Conservation (phyloP, 1,140 invertebrate species). For the Brachionus rubens region DNA sequence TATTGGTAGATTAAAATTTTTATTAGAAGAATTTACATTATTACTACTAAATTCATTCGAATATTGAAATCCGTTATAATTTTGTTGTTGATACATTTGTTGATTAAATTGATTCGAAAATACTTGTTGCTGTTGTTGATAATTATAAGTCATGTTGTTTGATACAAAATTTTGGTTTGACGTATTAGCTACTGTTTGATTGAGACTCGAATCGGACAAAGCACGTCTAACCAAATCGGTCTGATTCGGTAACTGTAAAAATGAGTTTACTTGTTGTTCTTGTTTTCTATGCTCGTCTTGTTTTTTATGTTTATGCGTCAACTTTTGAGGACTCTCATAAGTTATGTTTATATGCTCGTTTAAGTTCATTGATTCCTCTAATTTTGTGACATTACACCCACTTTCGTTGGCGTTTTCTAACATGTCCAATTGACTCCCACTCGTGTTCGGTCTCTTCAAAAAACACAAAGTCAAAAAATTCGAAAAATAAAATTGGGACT, state of each 20-base stretch:
- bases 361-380: not conserved
- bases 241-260: slow-evolving; percentile 23
- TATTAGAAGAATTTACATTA: no score
- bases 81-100: no score
- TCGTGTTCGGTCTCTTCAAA: not conserved
- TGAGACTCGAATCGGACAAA: slow-evolving; percentile 22
- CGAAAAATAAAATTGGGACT: not conserved
- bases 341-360: slow-evolving; percentile 6
- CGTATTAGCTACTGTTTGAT: not conserved
- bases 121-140: no score
- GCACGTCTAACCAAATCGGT: slow-evolving; percentile 30
- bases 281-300: not conserved
- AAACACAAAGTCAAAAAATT: not conserved
- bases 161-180: not conserved
- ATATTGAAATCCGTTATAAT: no score
- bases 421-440: slow-evolving; percentile 26
- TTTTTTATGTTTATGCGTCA: not conserved
- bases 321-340: not conserved
- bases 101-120: no score
- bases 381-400: no score
- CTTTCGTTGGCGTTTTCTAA: no score
- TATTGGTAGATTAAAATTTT: no score
- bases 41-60: no score
- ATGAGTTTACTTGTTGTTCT: not conserved
- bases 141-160: no score